Evolutionary conservation across 2,888 invertebrate species (phyloP).

Genomic region (Timandra comae): DNA sequence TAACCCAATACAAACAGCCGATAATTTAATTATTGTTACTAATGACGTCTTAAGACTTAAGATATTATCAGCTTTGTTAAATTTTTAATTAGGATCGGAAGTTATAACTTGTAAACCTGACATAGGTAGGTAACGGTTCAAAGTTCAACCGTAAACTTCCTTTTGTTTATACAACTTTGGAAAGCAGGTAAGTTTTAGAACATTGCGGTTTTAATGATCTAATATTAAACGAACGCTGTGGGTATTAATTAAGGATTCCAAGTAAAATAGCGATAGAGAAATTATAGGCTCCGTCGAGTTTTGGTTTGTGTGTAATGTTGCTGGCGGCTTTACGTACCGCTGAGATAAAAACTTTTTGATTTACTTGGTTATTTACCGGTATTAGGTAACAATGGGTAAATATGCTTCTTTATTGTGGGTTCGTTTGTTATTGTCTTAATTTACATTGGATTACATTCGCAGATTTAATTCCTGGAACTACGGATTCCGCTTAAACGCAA

Average conservation of each 20-base stretch:
- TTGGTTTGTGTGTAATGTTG: constrained; percentile 12
- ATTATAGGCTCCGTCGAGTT: constrained; percentile 39
- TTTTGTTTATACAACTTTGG: constrained; percentile 70
- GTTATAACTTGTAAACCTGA: constrained; percentile 62
- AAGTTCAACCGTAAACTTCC: constrained; percentile 66
- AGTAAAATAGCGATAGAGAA: constrained; percentile 59
- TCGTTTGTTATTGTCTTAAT: too few species aligned
- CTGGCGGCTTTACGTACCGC: constrained; percentile 8
- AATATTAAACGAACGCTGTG: constrained; percentile 71
- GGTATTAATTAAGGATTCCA: constrained; percentile 72
- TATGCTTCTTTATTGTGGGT: too few species aligned
- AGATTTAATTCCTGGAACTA: too few species aligned
- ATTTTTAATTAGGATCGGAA: constrained; percentile 70
- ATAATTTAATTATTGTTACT: constrained; percentile 32
- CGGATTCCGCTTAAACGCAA: too few species aligned
- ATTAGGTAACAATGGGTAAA: too few species aligned
- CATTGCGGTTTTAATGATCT: constrained; percentile 76
- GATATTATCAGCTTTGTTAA: constrained; percentile 55
- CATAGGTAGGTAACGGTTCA: constrained; percentile 62
- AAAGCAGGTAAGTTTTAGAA: constrained; percentile 73
- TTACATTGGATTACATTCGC: too few species aligned
- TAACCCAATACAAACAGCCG: neutral
- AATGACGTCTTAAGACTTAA: constrained; percentile 31
- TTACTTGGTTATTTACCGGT: constrained; percentile 9
- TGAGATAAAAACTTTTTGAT: constrained; percentile 10